These are phyloP conservation scores for Pygoscelis antarcticus DNA, from an alignment of 2,113 vertebrate species.

Conservation along the genomic window DNA sequence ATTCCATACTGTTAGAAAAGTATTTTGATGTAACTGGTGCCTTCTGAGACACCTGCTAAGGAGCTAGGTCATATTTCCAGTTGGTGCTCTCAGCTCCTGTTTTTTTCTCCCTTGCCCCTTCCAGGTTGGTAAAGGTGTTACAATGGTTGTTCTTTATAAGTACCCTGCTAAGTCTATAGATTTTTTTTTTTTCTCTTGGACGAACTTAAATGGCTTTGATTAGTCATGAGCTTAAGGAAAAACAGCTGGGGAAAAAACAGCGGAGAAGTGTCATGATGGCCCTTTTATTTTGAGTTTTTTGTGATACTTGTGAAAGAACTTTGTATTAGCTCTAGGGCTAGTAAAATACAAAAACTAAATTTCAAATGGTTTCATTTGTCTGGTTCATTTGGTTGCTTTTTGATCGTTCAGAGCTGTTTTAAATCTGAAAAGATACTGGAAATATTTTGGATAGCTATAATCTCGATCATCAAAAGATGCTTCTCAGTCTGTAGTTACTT, in stretches of 20 bases:
- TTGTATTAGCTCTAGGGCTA: not conserved
- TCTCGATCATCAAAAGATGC: not conserved
- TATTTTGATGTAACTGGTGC: not conserved
- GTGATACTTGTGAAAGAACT: not conserved
- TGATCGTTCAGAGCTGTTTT: not conserved
- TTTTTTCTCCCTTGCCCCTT: not conserved
- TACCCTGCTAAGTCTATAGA: not conserved
- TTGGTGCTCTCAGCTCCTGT: not conserved
- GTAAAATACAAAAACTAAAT: not conserved
- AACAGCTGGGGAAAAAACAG: not conserved
- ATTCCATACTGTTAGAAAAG: not conserved
- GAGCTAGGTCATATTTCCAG: not conserved
- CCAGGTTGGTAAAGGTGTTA: not conserved
- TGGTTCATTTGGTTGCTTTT: not conserved
- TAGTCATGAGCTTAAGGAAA: not conserved
- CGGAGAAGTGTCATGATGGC: not conserved
- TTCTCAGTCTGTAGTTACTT: not conserved
- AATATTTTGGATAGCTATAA: not conserved
- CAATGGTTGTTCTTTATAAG: not conserved
- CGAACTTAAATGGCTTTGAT: not conserved
- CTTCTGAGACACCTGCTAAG: not conserved
- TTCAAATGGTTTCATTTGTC: not conserved
- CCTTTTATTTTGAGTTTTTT: not conserved
- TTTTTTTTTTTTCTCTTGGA: not conserved
- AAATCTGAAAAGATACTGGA: not conserved